Evolutionary conservation across 2,888 invertebrate genomes (phyloP).

Genomic region (Cylindroiulus punctatus): DNA sequence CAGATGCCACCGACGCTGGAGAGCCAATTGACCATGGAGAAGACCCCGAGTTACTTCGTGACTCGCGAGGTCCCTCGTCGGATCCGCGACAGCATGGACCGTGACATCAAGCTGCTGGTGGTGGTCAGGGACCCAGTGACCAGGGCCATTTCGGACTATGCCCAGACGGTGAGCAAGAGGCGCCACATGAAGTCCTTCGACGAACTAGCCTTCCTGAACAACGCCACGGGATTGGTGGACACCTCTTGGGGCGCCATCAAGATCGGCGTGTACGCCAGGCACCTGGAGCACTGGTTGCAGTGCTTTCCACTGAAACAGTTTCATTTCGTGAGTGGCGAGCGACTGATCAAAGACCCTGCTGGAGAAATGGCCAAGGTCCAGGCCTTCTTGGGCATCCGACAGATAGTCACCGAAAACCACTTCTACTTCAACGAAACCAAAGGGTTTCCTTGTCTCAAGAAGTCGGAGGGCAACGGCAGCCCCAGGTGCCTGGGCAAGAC

Average conservation of each 20-base stretch:
- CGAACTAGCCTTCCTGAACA: slow-evolving; percentile 61
- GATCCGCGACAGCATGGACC: slow-evolving; percentile 92
- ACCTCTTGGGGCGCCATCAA: slow-evolving; percentile 66
- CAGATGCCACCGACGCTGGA: slow-evolving; percentile 94
- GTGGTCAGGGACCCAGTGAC: slow-evolving; percentile 97
- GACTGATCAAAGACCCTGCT: slow-evolving; percentile 88
- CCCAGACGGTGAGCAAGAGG: slow-evolving; percentile 81
- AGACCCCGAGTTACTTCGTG: slow-evolving; percentile 97
- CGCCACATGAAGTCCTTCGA: slow-evolving; percentile 66
- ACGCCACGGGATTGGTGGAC: slow-evolving; percentile 59
- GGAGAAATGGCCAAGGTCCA: slow-evolving; percentile 88
- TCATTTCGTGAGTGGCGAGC: slow-evolving; percentile 93
- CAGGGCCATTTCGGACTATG: slow-evolving; percentile 95
- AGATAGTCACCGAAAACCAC: slow-evolving; percentile 80
- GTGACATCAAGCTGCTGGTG: slow-evolving; percentile 89
- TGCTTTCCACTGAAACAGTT: slow-evolving; percentile 92
- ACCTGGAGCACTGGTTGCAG: slow-evolving; percentile 90
- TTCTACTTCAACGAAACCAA: slow-evolving; percentile 97
- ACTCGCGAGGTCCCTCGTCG: slow-evolving; percentile 94
- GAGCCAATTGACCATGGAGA: slow-evolving; percentile 94
- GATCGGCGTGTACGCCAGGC: slow-evolving; percentile 88
- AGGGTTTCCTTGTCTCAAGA: slow-evolving; percentile 85
- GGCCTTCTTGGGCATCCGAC: slow-evolving; percentile 80
- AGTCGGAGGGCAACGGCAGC: slow-evolving; percentile 67
- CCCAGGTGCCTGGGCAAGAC: slow-evolving; percentile 89